Base-by-base conservation (phyloP, 2,797 vertebrate species). In the Falco naumanni region DNA sequence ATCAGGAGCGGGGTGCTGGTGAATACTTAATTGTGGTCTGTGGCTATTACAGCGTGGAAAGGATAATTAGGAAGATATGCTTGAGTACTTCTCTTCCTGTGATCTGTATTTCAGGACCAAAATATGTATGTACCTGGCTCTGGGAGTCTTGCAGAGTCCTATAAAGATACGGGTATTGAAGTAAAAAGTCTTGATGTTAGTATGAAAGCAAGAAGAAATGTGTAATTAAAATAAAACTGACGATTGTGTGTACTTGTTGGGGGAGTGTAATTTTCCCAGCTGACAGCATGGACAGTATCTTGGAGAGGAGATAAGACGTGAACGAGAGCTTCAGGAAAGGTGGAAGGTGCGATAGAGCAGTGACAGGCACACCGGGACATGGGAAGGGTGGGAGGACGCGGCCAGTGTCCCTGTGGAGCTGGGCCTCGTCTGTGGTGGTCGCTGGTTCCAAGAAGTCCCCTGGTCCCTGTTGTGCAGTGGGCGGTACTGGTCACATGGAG, bases 281-380 rank as follows among this genome's bases (percentile, higher is more conserved):
- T 14, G 47, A 34, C 50, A 17, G 31, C 21, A 24, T 24, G 48
- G 28, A 26, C 16, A 17, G 25, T 28, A 10, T 17, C 56, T 10
- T 64, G n/a, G 57, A 48, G 48, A 24, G 33, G 53, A 50, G 20
- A 7, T 7, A 4, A 45, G n/a, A 26, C 2, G 1, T 5, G 29
- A 24, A 13, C 3, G n/a, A 5, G 41, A 41, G 63, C 34, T 68
- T 75, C n/a, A 33, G 45, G 56, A 41, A 17, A 13, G 34, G 14
- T 45, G 31, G 39, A 19, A 43, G 25, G 11, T 9, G 7, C 3
- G 6, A 16, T 9, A 37, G 41, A 39, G 24, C 4, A 1, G 47
- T 19, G 13, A 5, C 31, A 22, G 47, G 39, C 31, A 26, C 9
- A 9, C 9, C 0, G 7, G 41, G 34, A 29, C 2, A 1, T 0